A percentile compares a stretch with the other conserved stretches of the same genome.
These are phyloP conservation scores for Stigmatopora argus DNA, from an alignment of 2,113 vertebrate species.

Conservation along the genomic window DNA sequence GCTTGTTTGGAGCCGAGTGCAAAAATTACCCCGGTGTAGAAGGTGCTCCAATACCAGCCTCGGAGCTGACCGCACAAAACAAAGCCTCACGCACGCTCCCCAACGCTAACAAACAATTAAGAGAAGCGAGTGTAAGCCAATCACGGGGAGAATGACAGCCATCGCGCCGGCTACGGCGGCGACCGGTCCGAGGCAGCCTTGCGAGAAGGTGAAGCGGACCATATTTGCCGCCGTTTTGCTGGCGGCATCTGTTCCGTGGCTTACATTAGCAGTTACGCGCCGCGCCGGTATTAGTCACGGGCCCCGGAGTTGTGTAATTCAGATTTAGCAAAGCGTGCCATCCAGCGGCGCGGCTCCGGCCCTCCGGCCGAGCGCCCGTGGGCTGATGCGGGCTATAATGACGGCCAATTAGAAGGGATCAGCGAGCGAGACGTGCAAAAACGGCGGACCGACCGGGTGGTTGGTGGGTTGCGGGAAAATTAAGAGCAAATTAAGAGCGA, in stretches of 20 bases:
- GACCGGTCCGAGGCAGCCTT: slow-evolving; percentile 61
- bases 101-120: slow-evolving; percentile 56
- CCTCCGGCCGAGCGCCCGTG: slow-evolving; percentile 61
- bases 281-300: slow-evolving; percentile 66
- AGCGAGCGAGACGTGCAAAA: slow-evolving; percentile 66
- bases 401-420: slow-evolving; percentile 70
- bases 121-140: slow-evolving; percentile 56
- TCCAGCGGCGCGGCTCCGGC: slow-evolving; percentile 66
- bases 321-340: slow-evolving; percentile 68
- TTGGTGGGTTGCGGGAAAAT: neutral
- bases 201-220: slow-evolving; percentile 67
- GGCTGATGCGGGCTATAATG: slow-evolving; percentile 73
- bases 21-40: slow-evolving; percentile 45
- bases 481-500: no score
- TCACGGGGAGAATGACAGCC: slow-evolving; percentile 47
- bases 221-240: slow-evolving; percentile 60
- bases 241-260: slow-evolving; percentile 64
- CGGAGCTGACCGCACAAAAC: slow-evolving; percentile 40
- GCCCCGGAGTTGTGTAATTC: slow-evolving; percentile 70
- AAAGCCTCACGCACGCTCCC: slow-evolving; percentile 18
- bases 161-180: slow-evolving; percentile 48
- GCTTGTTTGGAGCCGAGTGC: slow-evolving; percentile 45
- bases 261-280: slow-evolving; percentile 67
- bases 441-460: neutral
- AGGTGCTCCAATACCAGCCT: slow-evolving; percentile 44